Evolutionary conservation across 2,797 vertebrate genomes (phyloP).

Genomic region (Acanthurus leucopareius): DNA sequence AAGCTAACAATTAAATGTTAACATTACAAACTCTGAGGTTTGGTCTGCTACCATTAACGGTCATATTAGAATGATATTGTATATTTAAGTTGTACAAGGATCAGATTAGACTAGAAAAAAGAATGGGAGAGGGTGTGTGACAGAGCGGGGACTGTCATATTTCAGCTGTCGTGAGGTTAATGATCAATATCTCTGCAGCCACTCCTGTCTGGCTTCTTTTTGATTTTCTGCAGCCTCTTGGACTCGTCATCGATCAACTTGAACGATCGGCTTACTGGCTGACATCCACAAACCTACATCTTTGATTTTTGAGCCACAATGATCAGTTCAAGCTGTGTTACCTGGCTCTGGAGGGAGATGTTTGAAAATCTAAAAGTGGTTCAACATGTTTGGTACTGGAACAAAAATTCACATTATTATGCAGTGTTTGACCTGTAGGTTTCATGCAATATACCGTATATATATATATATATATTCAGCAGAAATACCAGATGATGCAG

Average conservation of each 20-base stretch:
- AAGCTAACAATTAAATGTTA: neutral
- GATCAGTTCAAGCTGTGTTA: conserved; percentile 18
- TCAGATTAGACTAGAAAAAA: conserved; percentile 6
- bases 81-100: neutral
- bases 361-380: neutral
- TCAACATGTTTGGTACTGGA: neutral
- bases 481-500: conserved; percentile 25
- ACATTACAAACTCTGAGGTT: conserved; percentile 4
- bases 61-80: neutral
- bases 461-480: conserved; percentile 1
- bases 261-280: conserved; percentile 40
- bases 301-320: conserved; percentile 44
- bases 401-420: neutral
- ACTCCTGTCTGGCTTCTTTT: conserved; percentile 52
- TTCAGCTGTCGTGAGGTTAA: conserved; percentile 51
- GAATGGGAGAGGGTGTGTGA: conserved; percentile 1
- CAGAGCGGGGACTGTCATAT: conserved; percentile 43
- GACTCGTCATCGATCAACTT: conserved; percentile 54
- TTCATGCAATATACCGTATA: neutral
- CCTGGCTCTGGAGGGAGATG: neutral
- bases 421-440: neutral
- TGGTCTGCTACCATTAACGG: conserved; percentile 14
- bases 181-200: conserved; percentile 67
- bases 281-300: conserved; percentile 32
- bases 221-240: conserved; percentile 61